These are phyloP conservation scores for Malurus splendens DNA, from an alignment of 2,797 vertebrate genomes.

Conservation along the genomic window DNA sequence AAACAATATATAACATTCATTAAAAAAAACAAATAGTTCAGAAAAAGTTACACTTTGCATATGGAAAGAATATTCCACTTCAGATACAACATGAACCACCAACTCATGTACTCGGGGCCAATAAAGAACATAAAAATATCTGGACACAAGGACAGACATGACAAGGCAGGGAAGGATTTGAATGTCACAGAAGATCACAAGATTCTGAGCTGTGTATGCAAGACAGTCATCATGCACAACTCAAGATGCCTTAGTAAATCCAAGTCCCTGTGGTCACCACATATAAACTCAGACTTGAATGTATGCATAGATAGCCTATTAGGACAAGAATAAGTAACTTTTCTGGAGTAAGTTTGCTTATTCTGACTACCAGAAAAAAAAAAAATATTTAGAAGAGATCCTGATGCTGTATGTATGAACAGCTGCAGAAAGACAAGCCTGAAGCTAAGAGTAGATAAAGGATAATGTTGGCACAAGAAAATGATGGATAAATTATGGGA, in stretches of 20 bases:
- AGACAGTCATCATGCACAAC: not conserved
- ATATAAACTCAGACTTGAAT: not conserved
- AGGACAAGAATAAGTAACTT: not conserved
- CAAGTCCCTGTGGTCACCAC: not conserved
- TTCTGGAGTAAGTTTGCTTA: not conserved
- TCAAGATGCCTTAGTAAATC: not conserved
- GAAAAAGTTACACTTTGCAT: not conserved
- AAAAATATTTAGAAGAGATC: not conserved
- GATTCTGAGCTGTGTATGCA: not conserved
- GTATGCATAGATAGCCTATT: not conserved
- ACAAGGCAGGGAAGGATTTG: not conserved
- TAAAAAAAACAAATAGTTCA: not conserved
- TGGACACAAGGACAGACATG: not conserved
- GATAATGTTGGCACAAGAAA: not conserved
- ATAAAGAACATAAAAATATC: not conserved
- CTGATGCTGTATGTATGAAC: not conserved
- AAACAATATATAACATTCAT: not conserved
- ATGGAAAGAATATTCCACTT: not conserved
- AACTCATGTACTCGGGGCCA: not conserved
- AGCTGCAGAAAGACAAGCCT: not conserved
- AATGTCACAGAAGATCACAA: not conserved
- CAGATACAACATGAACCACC: not conserved
- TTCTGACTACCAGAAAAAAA: not conserved
- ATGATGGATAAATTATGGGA: not conserved
- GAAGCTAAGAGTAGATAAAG: not conserved